Conservation (phyloP, 2,797 vertebrate genomes). For the Helicolenus hilgendorfi region DNA sequence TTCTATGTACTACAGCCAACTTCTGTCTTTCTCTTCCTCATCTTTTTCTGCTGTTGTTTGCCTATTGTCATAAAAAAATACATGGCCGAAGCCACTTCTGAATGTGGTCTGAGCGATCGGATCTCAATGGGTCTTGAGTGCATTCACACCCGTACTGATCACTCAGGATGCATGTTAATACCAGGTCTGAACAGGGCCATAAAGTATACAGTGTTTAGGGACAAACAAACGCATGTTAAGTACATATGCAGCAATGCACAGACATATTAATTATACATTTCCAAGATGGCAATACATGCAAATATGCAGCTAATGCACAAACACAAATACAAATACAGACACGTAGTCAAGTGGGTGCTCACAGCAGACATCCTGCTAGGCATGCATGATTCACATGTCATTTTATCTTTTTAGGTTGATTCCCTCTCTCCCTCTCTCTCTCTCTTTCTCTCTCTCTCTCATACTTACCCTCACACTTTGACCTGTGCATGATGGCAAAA, state of each 20-base stretch:
- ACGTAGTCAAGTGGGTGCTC: constrained; percentile 4
- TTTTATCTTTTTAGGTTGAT: constrained; percentile 42
- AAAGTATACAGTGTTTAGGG: neutral
- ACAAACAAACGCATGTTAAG: constrained; percentile 1
- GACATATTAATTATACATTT: constrained; percentile 4
- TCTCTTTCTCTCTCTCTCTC: neutral
- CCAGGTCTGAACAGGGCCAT: too few species aligned
- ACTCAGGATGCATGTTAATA: too few species aligned
- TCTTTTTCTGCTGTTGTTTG: too few species aligned
- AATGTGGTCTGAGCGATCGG: too few species aligned
- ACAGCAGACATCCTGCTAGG: constrained; percentile 1
- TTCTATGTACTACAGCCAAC: too few species aligned
- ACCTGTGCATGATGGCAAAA: constrained; percentile 76
- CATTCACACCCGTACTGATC: too few species aligned
- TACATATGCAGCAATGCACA: neutral
- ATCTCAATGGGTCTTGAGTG: too few species aligned
- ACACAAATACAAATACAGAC: neutral
- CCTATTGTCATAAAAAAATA: too few species aligned
- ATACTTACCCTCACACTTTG: constrained; percentile 68
- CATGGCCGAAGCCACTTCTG: too few species aligned
- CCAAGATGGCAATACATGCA: constrained; percentile 10
- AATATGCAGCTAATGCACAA: constrained; percentile 15
- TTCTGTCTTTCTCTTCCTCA: too few species aligned
- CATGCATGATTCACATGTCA: constrained; percentile 33
- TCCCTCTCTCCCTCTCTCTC: neutral